Base-by-base conservation (phyloP, 2,888 invertebrate species). In the Ctenicera cuprea region DNA sequence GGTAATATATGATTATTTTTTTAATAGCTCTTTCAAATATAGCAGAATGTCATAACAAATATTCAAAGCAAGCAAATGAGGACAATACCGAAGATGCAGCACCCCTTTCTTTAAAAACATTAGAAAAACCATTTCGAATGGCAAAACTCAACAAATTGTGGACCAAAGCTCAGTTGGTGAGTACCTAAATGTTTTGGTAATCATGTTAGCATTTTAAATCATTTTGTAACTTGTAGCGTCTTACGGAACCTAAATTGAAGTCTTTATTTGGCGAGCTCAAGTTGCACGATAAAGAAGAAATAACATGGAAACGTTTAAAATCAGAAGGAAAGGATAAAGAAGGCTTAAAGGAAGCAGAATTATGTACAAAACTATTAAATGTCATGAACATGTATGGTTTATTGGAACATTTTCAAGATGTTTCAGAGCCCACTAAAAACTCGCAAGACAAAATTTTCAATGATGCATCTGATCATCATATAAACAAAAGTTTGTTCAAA, bases 211-310 rank as follows among this genome's bases (percentile, higher is more conserved):
- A n/a, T n/a, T n/a, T n/a, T n/a, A n/a, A n/a, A n/a, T n/a, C n/a
- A n/a, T n/a, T n/a, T n/a, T n/a, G n/a, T n/a, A 20, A 16, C 54
- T 76, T 57, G 14, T 33, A 71, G 71, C 63, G 76, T 12, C 45
- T 97, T 45, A 93, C 95, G 3, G 95, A 95, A 82, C 90, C 93
- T 0, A 96, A 96, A 86, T 87, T 98, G 30, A 94, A 95, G 82
- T 95, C 95, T 0, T 85, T 98, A 18, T 96, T 94, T 84, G 94
- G 94, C 83, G 97, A 97, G 83, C 87, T 98, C 5, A 95, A 95
- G 88, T 91, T 97, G 50, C 97, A 97, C 76, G 97, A 98, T 83
- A 97, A 97, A 88, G 95, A 96, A 86, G 97, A 98, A 88, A 89
- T 97, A 38, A 91, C 93, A 0, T 92, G 92, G 85, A 98, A 98